Base-by-base conservation (phyloP, 2,888 invertebrate species). In the Xestia c-nigrum region DNA sequence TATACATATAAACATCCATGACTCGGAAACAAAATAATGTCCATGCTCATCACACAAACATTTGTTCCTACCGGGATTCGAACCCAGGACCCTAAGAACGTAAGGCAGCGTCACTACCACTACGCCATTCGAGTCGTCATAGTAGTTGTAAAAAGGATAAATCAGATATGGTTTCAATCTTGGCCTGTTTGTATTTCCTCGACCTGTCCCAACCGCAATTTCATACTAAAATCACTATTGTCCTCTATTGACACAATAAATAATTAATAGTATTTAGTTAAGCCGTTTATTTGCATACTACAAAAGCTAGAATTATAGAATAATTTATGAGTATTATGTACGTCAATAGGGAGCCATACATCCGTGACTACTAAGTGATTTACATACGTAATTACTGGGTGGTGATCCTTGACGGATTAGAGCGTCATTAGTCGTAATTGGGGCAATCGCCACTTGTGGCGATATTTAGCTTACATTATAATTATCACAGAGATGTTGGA, bases 301-400 rank as follows among this genome's bases (percentile, higher is more conserved):
- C 40, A 47, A 57, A 75, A 43, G 65, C 10, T 59, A 24, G 12
- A 46, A 52, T 66, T 76, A 52, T 46, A 40, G 83, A 66, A 83
- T 83, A 66, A 78, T 76, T 66, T 40, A 78, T 38, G 46, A 38
- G 24, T 82, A 14, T 78, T 65, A 65, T 61, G 46, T 55, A 47
- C 47, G 31, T 57, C 40, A 74, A 81, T 81, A 74, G 38, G 21
- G 57, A 19, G 19, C 47, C 31, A 14, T 1, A 64, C 40, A 81
- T 74, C 57, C 82, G 57, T 50, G 82, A 81, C 46, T 64, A 21
- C 52, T 50, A 24, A 38, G 57, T 82, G 50, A 82, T 78, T 78
- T 78, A 66, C 76, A 78, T 78, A 82, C 21, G 10, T 78, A 61
- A 83, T 76, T 10, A 78, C 52, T n/a, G 21, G n/a, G 43, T 38